A percentile compares a stretch with the other conserved stretches of the same genome.
Conservation (phyloP, 2,113 vertebrate genomes). For the Casuarius casuarius region DNA sequence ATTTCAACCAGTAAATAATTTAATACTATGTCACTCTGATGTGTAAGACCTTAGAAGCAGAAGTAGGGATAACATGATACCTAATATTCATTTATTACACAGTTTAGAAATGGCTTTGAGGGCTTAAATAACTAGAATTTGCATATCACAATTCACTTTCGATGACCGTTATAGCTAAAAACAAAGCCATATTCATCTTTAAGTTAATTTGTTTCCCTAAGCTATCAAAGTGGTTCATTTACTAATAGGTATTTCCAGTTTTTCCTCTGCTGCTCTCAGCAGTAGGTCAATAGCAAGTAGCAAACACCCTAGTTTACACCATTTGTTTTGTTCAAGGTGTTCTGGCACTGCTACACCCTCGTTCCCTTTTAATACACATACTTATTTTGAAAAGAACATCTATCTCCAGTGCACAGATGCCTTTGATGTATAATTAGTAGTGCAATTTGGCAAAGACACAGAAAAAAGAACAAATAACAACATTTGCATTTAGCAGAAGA, state of each 20-base stretch:
- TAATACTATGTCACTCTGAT: not conserved
- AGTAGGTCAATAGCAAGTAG: not conserved
- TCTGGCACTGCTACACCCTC: not conserved
- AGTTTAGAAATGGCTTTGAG: not conserved
- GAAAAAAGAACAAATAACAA: not conserved
- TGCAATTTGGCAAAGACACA: not conserved
- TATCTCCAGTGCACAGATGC: not conserved
- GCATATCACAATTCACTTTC: not conserved
- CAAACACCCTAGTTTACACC: not conserved
- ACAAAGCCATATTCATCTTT: not conserved
- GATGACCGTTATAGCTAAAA: not conserved
- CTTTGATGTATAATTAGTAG: not conserved
- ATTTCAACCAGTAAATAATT: not conserved
- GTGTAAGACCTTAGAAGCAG: not conserved
- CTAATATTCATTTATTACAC: not conserved
- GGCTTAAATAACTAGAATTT: not conserved
- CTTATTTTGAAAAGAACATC: not conserved
- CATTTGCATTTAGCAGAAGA: not conserved
- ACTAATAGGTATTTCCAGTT: not conserved
- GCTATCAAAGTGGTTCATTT: not conserved
- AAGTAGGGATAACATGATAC: not conserved
- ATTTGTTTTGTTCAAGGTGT: not conserved
- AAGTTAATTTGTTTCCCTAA: not conserved
- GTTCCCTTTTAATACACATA: not conserved
- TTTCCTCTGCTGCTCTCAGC: not conserved